Percentiles rank a stretch among this genome's conserved stretches.
These are phyloP conservation scores for Panurus biarmicus DNA, from an alignment of 2,113 vertebrate genomes.

Conservation along the genomic window DNA sequence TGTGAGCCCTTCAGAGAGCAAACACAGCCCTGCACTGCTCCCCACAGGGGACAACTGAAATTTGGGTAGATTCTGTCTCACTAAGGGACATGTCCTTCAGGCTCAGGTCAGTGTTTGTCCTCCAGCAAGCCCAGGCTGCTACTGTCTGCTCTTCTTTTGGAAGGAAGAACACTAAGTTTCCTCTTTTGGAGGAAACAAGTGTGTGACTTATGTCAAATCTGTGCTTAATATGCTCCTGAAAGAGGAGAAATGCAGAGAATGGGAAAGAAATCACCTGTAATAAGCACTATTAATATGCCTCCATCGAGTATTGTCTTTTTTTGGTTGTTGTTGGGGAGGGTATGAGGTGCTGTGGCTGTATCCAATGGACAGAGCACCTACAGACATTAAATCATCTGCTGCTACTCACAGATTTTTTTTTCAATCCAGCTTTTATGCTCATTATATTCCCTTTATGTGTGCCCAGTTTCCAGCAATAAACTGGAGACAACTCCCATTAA, in stretches of 20 bases:
- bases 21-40: background rate
- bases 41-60: fast-evolving
- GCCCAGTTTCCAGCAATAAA: background rate
- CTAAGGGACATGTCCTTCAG: background rate
- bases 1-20: background rate
- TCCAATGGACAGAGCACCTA: background rate
- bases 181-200: background rate
- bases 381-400: background rate
- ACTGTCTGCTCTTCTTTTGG: background rate
- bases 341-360: background rate
- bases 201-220: background rate
- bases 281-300: background rate
- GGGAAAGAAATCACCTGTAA: background rate
- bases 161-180: background rate
- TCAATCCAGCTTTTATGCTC: background rate
- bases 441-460: background rate
- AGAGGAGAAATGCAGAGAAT: background rate
- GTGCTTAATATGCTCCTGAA: background rate
- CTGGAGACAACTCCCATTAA: background rate
- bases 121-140: background rate
- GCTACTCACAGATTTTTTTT: background rate
- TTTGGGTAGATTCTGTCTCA: background rate
- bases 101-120: background rate
- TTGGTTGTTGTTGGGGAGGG: background rate
- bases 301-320: background rate